phyloP scores from a whole-genome alignment of 2,888 invertebrate species.

The Ptychoptera albimana region DNA sequence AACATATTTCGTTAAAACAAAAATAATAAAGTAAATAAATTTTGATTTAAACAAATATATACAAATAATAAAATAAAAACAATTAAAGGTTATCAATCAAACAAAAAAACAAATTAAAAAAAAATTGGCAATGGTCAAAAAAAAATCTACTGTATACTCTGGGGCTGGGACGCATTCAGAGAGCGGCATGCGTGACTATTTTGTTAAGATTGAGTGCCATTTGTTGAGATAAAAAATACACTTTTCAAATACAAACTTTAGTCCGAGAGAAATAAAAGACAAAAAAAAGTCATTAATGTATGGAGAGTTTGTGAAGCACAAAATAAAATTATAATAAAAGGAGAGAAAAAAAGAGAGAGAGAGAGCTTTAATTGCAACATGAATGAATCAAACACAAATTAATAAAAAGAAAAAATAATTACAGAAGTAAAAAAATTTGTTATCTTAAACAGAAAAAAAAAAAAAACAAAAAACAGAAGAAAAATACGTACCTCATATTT shows the following conservation, averaged over 20 bases:
- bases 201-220: conserved; percentile 5
- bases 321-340: conserved; percentile 4
- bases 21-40: too few relatives aligned
- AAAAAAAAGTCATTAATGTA: background rate
- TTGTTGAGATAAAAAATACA: background rate
- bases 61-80: too few relatives aligned
- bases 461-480: too few relatives aligned
- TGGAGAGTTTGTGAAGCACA: background rate
- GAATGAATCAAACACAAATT: background rate
- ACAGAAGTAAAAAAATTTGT: conserved; percentile 1
- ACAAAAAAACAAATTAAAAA: too few relatives aligned
- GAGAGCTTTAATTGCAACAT: conserved; percentile 3
- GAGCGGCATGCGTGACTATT: conserved; percentile 14
- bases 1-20: too few relatives aligned
- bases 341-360: background rate
- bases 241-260: background rate
- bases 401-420: background rate
- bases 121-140: background rate
- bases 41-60: too few relatives aligned
- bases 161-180: background rate
- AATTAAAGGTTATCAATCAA: too few relatives aligned
- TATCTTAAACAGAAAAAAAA: too few relatives aligned
- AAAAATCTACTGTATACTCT: background rate
- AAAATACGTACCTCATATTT: conserved; percentile 4
- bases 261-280: background rate